These are phyloP conservation scores for Brachyptera putata DNA, from an alignment of 2,888 invertebrate genomes.

Conservation along the genomic window DNA sequence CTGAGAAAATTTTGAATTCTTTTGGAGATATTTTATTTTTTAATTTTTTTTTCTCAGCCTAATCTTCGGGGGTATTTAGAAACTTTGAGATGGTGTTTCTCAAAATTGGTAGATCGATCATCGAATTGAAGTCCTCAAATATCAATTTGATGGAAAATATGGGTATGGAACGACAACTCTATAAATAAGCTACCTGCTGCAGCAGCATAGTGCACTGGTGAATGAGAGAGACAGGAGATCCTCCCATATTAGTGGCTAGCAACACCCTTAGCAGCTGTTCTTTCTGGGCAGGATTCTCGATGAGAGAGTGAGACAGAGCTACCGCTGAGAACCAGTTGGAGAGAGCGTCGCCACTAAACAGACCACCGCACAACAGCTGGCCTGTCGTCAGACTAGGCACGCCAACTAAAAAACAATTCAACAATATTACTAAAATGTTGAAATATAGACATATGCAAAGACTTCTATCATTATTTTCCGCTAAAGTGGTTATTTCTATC, in stretches of 20 bases:
- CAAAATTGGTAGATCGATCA: too few relatives aligned
- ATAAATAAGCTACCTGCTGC: constrained; percentile 74
- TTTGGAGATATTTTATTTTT: too few relatives aligned
- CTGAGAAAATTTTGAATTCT: too few relatives aligned
- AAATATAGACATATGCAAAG: not conserved
- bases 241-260: constrained; percentile 77
- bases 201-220: constrained; percentile 83
- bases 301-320: constrained; percentile 82
- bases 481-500: not conserved
- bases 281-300: constrained; percentile 79
- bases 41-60: too few relatives aligned
- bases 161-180: too few relatives aligned
- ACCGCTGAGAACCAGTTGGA: constrained; percentile 96
- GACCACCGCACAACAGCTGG: constrained; percentile 87
- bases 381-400: constrained; percentile 56
- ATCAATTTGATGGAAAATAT: too few relatives aligned
- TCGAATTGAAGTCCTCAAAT: too few relatives aligned
- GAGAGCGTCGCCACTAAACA: constrained; percentile 81
- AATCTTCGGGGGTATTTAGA: too few relatives aligned
- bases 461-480: not conserved
- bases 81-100: too few relatives aligned
- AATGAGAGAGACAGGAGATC: constrained; percentile 82
- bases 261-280: constrained; percentile 89
- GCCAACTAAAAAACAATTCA: constrained; percentile 36
- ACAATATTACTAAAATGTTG: not conserved